phyloP scores from a whole-genome alignment of 2,113 vertebrate species.

The Eurypyga helias region DNA sequence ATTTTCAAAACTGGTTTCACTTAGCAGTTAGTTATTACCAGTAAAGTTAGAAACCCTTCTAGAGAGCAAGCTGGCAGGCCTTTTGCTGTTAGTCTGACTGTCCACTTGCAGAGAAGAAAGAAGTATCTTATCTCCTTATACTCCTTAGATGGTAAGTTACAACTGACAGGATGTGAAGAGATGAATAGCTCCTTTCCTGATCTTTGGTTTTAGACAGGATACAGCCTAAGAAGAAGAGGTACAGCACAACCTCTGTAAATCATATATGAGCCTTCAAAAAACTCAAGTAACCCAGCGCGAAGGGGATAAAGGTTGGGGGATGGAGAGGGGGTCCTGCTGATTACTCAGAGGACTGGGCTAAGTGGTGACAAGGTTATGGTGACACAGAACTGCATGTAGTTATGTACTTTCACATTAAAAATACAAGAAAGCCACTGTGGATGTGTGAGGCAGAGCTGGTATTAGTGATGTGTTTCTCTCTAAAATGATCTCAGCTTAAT shows the following conservation, averaged over 20 bases:
- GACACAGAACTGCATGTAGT: not conserved
- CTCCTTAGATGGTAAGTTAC: not conserved
- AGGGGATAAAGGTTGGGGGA: not conserved
- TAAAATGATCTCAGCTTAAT: not conserved
- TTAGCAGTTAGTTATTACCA: not conserved
- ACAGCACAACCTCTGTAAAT: constrained; percentile 6
- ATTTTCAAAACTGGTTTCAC: not conserved
- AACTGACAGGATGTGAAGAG: constrained; percentile 18
- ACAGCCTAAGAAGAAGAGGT: not conserved
- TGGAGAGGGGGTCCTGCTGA: not conserved
- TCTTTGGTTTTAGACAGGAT: constrained; percentile 32
- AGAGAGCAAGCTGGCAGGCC: not conserved
- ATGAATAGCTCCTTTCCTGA: not conserved
- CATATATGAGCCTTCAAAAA: constrained; percentile 34
- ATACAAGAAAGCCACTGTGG: not conserved
- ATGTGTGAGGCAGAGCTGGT: not conserved
- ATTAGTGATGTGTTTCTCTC: not conserved
- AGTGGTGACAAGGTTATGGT: not conserved
- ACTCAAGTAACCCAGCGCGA: not conserved
- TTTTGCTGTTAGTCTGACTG: not conserved
- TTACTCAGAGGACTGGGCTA: not conserved
- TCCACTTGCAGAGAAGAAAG: constrained; percentile 28
- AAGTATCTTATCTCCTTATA: not conserved
- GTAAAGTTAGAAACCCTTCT: not conserved
- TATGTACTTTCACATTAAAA: not conserved